Evolutionary conservation across 2,113 vertebrate genomes (phyloP), one percentile per base, ranked within the genome.

Genomic region (Cebidichthys violaceus): DNA sequence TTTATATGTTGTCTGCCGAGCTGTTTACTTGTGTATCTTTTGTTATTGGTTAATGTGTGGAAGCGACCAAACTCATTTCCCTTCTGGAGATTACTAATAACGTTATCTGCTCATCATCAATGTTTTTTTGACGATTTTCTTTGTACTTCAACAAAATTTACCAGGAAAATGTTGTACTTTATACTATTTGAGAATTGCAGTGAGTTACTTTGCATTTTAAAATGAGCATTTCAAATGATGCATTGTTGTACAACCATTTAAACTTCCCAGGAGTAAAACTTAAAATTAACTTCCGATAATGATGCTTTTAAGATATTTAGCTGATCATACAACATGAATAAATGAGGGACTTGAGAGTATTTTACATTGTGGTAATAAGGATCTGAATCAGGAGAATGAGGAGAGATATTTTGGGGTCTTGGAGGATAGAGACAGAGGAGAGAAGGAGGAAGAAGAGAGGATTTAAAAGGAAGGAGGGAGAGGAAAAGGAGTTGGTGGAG

Each of bases 391-490:
- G 67, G 55, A 68, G 71, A 77, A 67, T 47, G 77, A 86, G 79
- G 75, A 76, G 73, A 79, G 87, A 83, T 85, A 77, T 77, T 71
- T 85, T 66, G 59, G 75, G 83, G 82, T 86, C 76, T 81, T 83
- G 52, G 76, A 82, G 83, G 85, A 89, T 41, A 77, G 73, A 75
- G 70, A 81, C 43, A 68, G 67, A 83, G 55, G 86, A 62, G 67
- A 83, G 59, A 82, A 59, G 86, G 70, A 75, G 59, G 57, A 75
- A 45, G 67, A 86, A 77, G 81, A 84, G 69, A 77, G 85, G 87
- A 85, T 88, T 84, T 76, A 77, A 77, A 82, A 86, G 74, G 83
- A 87, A 90, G 86, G 88, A 88, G 79, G 70, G 83, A 84, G 79
- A 90, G 86, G 75, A 86, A 90, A 85, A 82, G 83, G 85, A 88